phyloP scores from a whole-genome alignment of 2,113 vertebrate species.

The Protomyctophum bolini region DNA sequence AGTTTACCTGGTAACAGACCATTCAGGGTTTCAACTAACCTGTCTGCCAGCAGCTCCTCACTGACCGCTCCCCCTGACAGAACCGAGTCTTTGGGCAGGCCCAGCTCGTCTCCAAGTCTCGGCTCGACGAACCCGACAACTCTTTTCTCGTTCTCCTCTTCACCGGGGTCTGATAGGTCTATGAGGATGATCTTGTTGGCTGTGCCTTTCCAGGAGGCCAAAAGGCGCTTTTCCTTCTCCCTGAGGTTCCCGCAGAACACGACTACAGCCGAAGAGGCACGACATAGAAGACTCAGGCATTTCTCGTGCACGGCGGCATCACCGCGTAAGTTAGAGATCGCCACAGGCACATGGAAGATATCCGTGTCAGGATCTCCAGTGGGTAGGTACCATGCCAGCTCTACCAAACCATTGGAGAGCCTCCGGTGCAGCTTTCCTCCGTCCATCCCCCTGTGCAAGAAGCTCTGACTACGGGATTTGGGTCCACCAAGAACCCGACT shows the following conservation, averaged over 20 bases:
- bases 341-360: slow-evolving; percentile 70
- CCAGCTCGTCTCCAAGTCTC: slow-evolving; percentile 45
- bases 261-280: slow-evolving; percentile 77
- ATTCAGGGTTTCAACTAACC: slow-evolving; percentile 50
- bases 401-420: slow-evolving; percentile 81
- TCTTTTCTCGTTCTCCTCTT: slow-evolving; percentile 27
- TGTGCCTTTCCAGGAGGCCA: slow-evolving; percentile 65
- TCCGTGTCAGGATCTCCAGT: slow-evolving; percentile 43
- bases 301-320: slow-evolving; percentile 66
- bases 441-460: slow-evolving; percentile 74
- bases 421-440: slow-evolving; percentile 63
- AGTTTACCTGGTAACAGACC: slow-evolving; percentile 50
- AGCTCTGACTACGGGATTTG: slow-evolving; percentile 59
- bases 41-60: slow-evolving; percentile 57
- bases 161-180: slow-evolving; percentile 48
- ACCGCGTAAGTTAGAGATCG: slow-evolving; percentile 78
- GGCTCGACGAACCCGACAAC: slow-evolving; percentile 37
- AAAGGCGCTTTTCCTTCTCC: slow-evolving; percentile 71
- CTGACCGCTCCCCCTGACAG: slow-evolving; percentile 46
- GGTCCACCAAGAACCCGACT: slow-evolving; percentile 70
- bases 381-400: slow-evolving; percentile 80
- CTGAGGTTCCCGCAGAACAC: slow-evolving; percentile 75
- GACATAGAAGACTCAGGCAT: slow-evolving; percentile 73
- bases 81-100: slow-evolving; percentile 51
- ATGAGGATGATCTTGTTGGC: slow-evolving; percentile 64